Base-by-base conservation (phyloP, 2,797 vertebrate species). In the Oreochromis grahami region DNA sequence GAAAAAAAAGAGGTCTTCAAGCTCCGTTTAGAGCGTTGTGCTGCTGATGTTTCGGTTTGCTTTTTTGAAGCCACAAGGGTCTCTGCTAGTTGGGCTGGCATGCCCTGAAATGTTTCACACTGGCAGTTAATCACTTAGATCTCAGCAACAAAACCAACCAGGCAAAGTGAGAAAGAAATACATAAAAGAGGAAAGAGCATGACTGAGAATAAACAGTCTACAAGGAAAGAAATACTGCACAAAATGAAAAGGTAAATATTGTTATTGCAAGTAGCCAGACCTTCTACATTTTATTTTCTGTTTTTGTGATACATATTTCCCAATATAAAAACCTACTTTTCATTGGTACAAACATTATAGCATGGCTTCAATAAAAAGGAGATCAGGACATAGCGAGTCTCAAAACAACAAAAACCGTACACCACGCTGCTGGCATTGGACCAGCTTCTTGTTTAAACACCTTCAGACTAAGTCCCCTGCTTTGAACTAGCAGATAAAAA, bases 111-210 rank as follows among this genome's bases (percentile, higher is more conserved):
- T 88, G 84, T 82, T 81, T 93, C 93, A 91, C 82, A 78, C 88
- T 87, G 84, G 84, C 88, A 88, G 89, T 89, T 93, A 93, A 94
- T 95, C 91, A 93, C 91, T 93, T 81, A 63, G 68, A 92, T 91
- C 79, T 90, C 56, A 48, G 79, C 50, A 86, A 91, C 65, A 89
- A 86, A 89, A 90, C 21, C 68, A 77, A 53, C 48, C 74, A 48
- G 79, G 58, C 78, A 83, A 84, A 89, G 84, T 81, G 55, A 83
- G 55, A 88, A 78, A 83, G 41, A 83, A 78, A 82, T 74, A 77
- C 56, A 82, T 76, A 60, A 77, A 76, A 86, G 34, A 51, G 34
- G 34, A 76, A 56, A 77, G 19, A 52, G 36, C 52, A 29, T 65
- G 60, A 65, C 72, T 32, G 83, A n/a, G 29, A 21, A 50, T n/a